phyloP scores from a whole-genome alignment of 2,797 vertebrate genomes.

The Falco cherrug region DNA sequence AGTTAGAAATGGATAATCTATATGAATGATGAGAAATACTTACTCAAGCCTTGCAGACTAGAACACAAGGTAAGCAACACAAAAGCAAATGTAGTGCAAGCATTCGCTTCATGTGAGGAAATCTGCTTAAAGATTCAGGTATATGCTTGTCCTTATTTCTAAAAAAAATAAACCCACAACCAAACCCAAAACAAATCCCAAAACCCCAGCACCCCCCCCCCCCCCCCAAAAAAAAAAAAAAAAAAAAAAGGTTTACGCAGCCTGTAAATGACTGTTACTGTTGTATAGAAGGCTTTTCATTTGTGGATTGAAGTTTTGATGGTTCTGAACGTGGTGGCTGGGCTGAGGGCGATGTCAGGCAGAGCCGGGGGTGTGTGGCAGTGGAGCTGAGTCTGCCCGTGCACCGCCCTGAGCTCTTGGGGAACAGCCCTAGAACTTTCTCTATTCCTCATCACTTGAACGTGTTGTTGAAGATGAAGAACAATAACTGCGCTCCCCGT shows the following conservation, averaged over 20 bases:
- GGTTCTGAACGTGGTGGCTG: fast-evolving
- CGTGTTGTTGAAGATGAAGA: fast-evolving
- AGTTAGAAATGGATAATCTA: not conserved
- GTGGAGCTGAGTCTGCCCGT: fast-evolving
- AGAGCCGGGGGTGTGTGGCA: not conserved
- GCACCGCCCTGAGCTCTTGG: not conserved
- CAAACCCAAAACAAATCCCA: too few relatives aligned
- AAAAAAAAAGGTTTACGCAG: too few relatives aligned
- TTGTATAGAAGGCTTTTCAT: not conserved
- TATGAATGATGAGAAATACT: not conserved
- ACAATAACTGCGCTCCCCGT: not conserved
- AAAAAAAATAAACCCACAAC: not conserved
- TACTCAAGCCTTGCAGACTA: not conserved
- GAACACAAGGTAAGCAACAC: not conserved
- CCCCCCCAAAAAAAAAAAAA: not conserved
- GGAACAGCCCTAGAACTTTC: not conserved
- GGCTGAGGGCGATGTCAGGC: fast-evolving
- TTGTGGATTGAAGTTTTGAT: not conserved
- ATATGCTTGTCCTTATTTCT: not conserved
- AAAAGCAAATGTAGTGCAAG: not conserved
- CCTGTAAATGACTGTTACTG: not conserved
- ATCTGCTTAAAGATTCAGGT: not conserved
- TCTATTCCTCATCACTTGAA: not conserved
- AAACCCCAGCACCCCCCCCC: not conserved
- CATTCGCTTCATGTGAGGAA: not conserved